Base-by-base conservation (phyloP, 1,140 invertebrate species). In the Drepana arcuata region DNA sequence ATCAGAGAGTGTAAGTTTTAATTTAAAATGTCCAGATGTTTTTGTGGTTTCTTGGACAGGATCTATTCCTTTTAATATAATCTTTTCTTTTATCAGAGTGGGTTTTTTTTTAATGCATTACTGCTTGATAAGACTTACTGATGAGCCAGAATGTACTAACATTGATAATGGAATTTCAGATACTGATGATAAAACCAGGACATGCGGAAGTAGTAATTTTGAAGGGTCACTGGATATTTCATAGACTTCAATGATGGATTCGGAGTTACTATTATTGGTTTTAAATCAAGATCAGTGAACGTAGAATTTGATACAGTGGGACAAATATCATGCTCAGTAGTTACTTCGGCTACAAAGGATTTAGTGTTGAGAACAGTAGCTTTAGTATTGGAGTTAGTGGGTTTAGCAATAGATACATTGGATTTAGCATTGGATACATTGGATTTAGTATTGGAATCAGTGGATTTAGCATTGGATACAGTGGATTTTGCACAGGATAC, bases 31-130 rank as follows among this genome's bases (percentile, higher is more conserved):
- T 18, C 41, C 41, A 10, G 9, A n/a, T 6, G 41, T 44, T 13
- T 31, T 1, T 1, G 25, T 44, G 7, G 34, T 10, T 23, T 37
- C 35, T 2, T 44, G 28, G 5, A 1, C 23, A 13, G 34, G 24
- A 21, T 44, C 35, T 18, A 44, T 44, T 4, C 41, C 41, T 21
- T 44, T 44, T 23, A 41, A 14, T 35, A 27, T 27, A 27, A 41
- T 41, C 11, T 23, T 7, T 28, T 41, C 38, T 27, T 18, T 33
- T 14, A 32, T 27, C 7, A 41, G 10, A 4, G 12, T 41, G 12
- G n/a, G 29, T 6, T 41, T 10, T 2, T 28, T 41, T 6, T 16
- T 14, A 7, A 33, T 41, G 14, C 38, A 14, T 2, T 14, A 21
- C 7, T 29, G 7, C 30, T 41, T 34, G 2, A 41, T 2, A 7